Conservation (phyloP, 2,888 invertebrate species). For the Coecobrya sp. region DNA sequence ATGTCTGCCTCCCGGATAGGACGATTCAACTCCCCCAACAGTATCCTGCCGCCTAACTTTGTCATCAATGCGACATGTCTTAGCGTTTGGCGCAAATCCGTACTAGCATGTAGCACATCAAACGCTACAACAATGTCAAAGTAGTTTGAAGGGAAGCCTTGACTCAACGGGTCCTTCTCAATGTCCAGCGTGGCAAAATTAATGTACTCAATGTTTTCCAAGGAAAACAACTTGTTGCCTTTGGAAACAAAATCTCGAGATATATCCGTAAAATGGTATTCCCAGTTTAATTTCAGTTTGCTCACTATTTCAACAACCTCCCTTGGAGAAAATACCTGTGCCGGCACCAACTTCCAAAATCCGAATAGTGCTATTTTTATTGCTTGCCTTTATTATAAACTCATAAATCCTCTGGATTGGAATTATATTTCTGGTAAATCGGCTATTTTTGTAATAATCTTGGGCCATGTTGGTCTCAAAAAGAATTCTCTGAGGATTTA, state of each 20-base stretch:
- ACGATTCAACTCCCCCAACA: no score
- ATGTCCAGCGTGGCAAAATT: neutral
- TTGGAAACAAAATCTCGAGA: neutral
- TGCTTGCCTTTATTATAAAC: no score
- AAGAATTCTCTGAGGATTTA: no score
- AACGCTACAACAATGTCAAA: neutral
- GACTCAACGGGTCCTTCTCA: neutral
- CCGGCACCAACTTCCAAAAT: constrained; percentile 80
- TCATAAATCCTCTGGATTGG: no score
- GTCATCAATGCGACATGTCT: no score
- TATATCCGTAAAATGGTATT: neutral
- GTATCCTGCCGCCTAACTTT: no score
- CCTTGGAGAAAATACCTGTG: constrained; percentile 65
- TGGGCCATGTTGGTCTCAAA: no score
- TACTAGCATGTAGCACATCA: constrained; percentile 19
- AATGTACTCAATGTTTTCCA: neutral
- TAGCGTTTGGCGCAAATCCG: constrained; percentile 22
- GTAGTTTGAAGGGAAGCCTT: neutral
- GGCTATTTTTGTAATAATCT: no score
- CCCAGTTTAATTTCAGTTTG: neutral
- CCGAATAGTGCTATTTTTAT: no score
- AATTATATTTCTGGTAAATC: no score
- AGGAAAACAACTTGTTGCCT: neutral
- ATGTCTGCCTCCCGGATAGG: no score
- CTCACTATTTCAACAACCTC: neutral